Base-by-base conservation (phyloP, 2,888 invertebrate species). In the Aradus depressus region DNA sequence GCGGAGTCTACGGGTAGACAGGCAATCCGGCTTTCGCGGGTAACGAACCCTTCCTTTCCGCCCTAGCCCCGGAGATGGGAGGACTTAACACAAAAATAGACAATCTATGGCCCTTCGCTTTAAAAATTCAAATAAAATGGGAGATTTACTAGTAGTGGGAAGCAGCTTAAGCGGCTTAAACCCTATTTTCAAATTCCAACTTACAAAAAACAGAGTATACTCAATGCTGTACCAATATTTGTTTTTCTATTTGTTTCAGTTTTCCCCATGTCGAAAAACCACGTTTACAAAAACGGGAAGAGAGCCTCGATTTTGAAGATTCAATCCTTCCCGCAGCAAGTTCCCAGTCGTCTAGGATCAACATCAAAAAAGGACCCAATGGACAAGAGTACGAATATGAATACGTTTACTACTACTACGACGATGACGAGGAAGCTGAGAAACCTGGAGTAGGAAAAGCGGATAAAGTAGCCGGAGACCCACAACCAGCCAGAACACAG, bases 301-400 rank as follows among this genome's bases (percentile, higher is more conserved):
- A 59, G 21, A 61, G 61, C 16, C 59, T 60, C 21, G 64, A 64
- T 54, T 64, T 64, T 50, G 62, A 62, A 23, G 64, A 64, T 51
- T 59, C 61, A 0, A 21, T 48, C 4, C 61, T 63, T 2, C 53
- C 37, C 14, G 23, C 43, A 25, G 42, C 43, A 4, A 43, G 43
- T 44, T 51, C 53, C 18, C 70, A 72, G 61, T 78, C 81, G 59
- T 83, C 84, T 0, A 72, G 82, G 54, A 81, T 84, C 60, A 81
- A 88, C 72, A 80, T 89, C 26, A 87, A 89, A 63, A 89, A 88
- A 64, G 89, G 86, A 14, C 58, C 60, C 4, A 89, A 88, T 64
- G 89, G 86, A 12, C 83, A 88, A 66, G 89, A 90, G 64, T 89
- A 89, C 64, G 90, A 90, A 66, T 90, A 89, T 64, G 90, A 90